Evolutionary conservation across 2,797 vertebrate genomes (phyloP).

Genomic region (Sebastes taczanowskii): DNA sequence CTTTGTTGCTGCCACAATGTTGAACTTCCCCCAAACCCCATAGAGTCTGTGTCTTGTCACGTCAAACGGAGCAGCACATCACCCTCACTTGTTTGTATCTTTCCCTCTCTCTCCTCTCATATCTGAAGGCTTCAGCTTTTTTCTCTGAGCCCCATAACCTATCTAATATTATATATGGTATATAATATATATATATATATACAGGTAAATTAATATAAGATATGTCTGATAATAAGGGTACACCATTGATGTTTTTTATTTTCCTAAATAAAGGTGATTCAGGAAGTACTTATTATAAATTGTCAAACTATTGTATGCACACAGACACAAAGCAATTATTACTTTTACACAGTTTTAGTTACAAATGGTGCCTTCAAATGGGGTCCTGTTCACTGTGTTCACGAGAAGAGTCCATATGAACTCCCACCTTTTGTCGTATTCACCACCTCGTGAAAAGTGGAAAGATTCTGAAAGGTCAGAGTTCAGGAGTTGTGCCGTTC

Average conservation of each 20-base stretch:
- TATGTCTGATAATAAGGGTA: conserved; percentile 69
- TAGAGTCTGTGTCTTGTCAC: conserved; percentile 29
- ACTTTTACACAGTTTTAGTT: not conserved
- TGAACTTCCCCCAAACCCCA: conserved; percentile 29
- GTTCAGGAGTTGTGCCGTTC: no score
- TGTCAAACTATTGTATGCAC: conserved; percentile 48
- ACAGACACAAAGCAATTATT: not conserved
- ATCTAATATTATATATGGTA: conserved; percentile 68
- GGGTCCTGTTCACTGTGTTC: no score
- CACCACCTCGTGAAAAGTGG: no score
- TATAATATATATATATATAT: conserved; percentile 52
- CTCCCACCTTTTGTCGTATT: no score
- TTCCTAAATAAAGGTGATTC: conserved; percentile 66
- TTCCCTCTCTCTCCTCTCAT: conserved; percentile 21
- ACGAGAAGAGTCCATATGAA: no score
- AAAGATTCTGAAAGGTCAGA: no score
- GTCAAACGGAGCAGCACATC: conserved; percentile 35
- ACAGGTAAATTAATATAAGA: conserved; percentile 79
- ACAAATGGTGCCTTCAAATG: no score
- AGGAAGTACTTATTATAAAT: conserved; percentile 58
- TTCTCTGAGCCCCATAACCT: conserved; percentile 28
- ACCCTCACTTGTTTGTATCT: conserved; percentile 32
- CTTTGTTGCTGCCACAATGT: conserved; percentile 52
- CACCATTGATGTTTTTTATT: conserved; percentile 72
- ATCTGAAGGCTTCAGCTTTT: conserved; percentile 21